These are phyloP conservation scores for Monarcha castaneiventris DNA, from an alignment of 2,113 vertebrate species.

Conservation along the genomic window DNA sequence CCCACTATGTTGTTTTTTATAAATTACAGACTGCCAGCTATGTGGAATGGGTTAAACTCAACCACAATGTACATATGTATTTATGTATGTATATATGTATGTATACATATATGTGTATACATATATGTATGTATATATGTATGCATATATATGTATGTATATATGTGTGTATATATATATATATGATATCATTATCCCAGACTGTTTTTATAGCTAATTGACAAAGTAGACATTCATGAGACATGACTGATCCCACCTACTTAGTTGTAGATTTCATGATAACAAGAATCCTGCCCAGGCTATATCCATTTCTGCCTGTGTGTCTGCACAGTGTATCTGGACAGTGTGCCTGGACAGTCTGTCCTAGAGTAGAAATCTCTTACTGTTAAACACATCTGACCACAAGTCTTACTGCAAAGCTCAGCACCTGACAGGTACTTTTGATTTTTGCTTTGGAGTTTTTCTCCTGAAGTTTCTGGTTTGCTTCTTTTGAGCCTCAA, in stretches of 20 bases:
- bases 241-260: background rate
- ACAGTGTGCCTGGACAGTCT: background rate
- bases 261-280: background rate
- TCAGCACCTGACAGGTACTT: background rate
- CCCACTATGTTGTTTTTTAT: accelerated
- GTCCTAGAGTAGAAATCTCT: background rate
- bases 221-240: background rate
- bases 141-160: accelerated
- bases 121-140: accelerated
- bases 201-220: background rate
- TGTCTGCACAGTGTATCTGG: background rate
- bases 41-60: background rate
- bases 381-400: background rate
- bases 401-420: background rate
- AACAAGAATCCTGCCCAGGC: background rate
- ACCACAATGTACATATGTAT: background rate
- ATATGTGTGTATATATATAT: background rate
- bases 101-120: accelerated
- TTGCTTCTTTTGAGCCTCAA: background rate
- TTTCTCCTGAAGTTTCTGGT: background rate
- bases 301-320: background rate
- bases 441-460: background rate
- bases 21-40: background rate
- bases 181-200: background rate
- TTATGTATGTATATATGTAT: no score